Conservation (phyloP, 1,140 invertebrate species). For the Lithobius niger region DNA sequence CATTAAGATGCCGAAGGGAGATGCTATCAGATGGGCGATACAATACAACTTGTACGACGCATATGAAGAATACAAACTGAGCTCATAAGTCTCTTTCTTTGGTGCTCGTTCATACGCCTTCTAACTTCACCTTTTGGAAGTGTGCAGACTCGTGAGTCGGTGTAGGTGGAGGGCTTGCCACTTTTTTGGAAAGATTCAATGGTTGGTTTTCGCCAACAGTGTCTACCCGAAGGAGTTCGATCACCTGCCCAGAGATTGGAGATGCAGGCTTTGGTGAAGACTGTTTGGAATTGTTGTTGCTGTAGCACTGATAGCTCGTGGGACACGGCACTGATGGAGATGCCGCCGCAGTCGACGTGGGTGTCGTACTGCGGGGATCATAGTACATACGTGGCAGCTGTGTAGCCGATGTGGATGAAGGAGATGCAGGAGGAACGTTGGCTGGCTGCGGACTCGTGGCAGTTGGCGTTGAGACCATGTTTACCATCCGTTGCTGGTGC, state of each 20-base stretch:
- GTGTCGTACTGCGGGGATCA: slow-evolving; percentile 10
- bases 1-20: no score
- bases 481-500: slow-evolving; percentile 24
- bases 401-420: slow-evolving; percentile 31
- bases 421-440: slow-evolving; percentile 37
- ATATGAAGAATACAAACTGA: no score
- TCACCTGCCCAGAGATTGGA: slow-evolving; percentile 32
- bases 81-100: no score
- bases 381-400: slow-evolving; percentile 27
- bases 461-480: slow-evolving; percentile 35
- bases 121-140: no score
- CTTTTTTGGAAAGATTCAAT: slow-evolving; percentile 75
- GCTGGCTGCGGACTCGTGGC: slow-evolving; percentile 22
- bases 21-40: no score
- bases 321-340: slow-evolving; percentile 9
- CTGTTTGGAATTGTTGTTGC: slow-evolving; percentile 12
- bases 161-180: slow-evolving; percentile 48
- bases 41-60: no score
- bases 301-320: slow-evolving; percentile 6
- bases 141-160: no score
- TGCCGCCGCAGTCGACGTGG: not conserved
- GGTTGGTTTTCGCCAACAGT: slow-evolving; percentile 40
- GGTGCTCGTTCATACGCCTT: no score
- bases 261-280: slow-evolving; percentile 13
- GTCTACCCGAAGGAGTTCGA: slow-evolving; percentile 62